Conservation (phyloP, 2,113 vertebrate genomes). For the Terrapene triunguis region DNA sequence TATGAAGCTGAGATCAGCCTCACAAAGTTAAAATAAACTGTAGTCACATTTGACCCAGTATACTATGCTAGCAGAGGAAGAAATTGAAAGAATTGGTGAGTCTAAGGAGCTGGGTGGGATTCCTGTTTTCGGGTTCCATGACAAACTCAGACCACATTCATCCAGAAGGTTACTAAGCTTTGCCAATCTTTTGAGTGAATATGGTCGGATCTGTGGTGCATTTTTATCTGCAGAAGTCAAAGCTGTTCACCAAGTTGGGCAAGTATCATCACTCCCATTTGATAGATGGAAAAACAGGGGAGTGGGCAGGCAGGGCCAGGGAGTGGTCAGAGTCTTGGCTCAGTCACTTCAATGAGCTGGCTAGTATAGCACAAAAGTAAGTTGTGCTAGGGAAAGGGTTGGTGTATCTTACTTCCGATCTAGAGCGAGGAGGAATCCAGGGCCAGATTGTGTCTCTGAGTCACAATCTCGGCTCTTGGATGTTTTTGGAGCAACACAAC, state of each 20-base stretch:
- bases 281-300: slow-evolving; percentile 49
- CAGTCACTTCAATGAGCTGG: slow-evolving; percentile 40
- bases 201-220: fast-evolving
- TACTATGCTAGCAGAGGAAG: slow-evolving; percentile 50
- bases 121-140: neutral
- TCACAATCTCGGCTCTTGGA: neutral
- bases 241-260: neutral
- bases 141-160: neutral
- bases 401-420: slow-evolving; percentile 34
- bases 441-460: neutral
- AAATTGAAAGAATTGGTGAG: neutral
- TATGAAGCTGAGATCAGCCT: slow-evolving; percentile 67
- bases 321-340: slow-evolving; percentile 34
- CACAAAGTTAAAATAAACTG: slow-evolving; percentile 75
- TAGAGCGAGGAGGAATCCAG: neutral
- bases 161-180: neutral
- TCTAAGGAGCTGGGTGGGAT: neutral
- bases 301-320: neutral
- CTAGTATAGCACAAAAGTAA: slow-evolving; percentile 52
- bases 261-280: slow-evolving; percentile 55
- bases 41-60: slow-evolving; percentile 48
- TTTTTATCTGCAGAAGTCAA: slow-evolving; percentile 57
- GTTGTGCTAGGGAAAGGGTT: slow-evolving; percentile 52
- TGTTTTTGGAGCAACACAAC: neutral
- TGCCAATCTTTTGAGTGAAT: slow-evolving; percentile 3